A percentile compares a stretch with the other conserved stretches of the same genome.
Conservation (phyloP, 1,140 invertebrate genomes). For the Sitophilus oryzae region DNA sequence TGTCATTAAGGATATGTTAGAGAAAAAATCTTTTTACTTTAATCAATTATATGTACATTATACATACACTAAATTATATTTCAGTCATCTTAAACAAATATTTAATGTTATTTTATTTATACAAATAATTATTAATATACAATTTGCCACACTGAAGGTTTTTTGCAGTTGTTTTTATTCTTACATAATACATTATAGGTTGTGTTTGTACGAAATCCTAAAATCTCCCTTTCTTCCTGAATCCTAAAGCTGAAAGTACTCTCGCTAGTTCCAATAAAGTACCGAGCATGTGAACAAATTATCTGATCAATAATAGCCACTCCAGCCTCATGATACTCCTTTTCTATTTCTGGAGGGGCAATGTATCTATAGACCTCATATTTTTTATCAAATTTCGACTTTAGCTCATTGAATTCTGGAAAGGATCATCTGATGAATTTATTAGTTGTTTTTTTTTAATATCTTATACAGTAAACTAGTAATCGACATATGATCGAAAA, state of each 20-base stretch:
- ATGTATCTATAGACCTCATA: slow-evolving; percentile 49
- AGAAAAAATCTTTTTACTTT: too few relatives aligned
- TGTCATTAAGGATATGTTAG: too few relatives aligned
- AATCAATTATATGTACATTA: too few relatives aligned
- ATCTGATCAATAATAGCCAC: slow-evolving; percentile 95
- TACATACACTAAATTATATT: too few relatives aligned
- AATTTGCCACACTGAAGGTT: slow-evolving; percentile 49
- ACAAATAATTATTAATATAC: slow-evolving; percentile 40
- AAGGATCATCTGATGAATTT: too few relatives aligned
- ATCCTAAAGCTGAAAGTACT: slow-evolving; percentile 96
- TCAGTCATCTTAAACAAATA: too few relatives aligned
- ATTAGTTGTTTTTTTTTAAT: too few relatives aligned
- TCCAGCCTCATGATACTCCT: slow-evolving; percentile 73
- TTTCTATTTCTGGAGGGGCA: slow-evolving; percentile 44
- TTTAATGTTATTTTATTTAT: not conserved
- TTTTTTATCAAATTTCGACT: slow-evolving; percentile 31
- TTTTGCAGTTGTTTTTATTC: slow-evolving; percentile 44
- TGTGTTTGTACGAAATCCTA: slow-evolving; percentile 71
- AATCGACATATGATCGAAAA: too few relatives aligned
- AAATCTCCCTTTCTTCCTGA: slow-evolving; percentile 93
- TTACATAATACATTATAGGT: slow-evolving; percentile 90
- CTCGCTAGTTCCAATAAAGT: slow-evolving; percentile 87
- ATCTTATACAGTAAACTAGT: too few relatives aligned
- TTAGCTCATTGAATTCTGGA: slow-evolving; percentile 21
- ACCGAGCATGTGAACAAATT: slow-evolving; percentile 80